Base-by-base conservation (phyloP, 2,888 invertebrate species). In the Harmothoe impar region DNA sequence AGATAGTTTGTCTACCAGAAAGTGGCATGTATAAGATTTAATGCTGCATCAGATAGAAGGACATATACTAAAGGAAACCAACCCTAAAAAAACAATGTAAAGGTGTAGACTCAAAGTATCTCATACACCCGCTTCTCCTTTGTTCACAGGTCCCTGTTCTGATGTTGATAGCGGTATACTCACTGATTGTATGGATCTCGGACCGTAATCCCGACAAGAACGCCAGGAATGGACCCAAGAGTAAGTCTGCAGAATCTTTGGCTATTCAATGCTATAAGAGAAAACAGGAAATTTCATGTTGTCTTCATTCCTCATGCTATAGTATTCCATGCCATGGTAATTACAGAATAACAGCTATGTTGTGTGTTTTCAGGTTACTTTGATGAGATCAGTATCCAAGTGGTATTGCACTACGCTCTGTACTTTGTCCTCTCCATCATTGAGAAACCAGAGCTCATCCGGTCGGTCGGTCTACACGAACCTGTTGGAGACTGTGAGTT, bases 401-500 rank as follows among this genome's bases (percentile, higher is more conserved):
- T 96, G 0, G 91, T 96, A 62, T 88, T 97, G 0, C 97, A 98
- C 95, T 98, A 97, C 94, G 92, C 96, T 0, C 96, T 96, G 51
- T 98, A 97, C 95, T 96, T 97, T 95, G 94, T 96, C 68, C 97
- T 97, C 92, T 97, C 97, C 0, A 94, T 97, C n/a, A 97, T 97
- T 94, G 97, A 97, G 90, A 96, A 97, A 93, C 97, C 98, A 0
- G 97, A 97, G 94, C 96, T 96, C 78, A 97, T 97, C 94, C 96
- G 97, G 91, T 97, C 97, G 0, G 96, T 97, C 0, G 98, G 98
- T 0, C 96, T 97, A 10, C 98, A 98, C 94, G 97, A 98, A 95
- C 97, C 97, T 0, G 97, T 97, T 31, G 98, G 98, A 3, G 97
- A 97, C 0, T 98, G 98, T 95, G 96, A 97, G 92, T 96, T 97